These are phyloP conservation scores for Heliconius sara DNA, from an alignment of 2,888 invertebrate genomes.

Conservation along the genomic window DNA sequence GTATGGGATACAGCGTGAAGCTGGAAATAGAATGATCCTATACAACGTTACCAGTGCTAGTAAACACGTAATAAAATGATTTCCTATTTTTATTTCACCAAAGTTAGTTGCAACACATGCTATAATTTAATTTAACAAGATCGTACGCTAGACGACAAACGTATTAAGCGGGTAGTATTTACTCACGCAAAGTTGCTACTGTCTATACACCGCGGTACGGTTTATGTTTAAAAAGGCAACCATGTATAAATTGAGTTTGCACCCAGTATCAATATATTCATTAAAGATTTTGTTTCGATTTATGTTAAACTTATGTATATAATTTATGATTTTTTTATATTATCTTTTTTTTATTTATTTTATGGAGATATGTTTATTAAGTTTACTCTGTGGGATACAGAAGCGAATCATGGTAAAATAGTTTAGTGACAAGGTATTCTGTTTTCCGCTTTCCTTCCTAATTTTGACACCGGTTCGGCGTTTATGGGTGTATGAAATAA, in stretches of 20 bases:
- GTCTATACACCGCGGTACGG: neutral
- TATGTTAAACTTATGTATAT: neutral
- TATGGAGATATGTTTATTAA: too few species aligned
- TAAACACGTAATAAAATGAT: neutral
- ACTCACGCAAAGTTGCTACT: neutral
- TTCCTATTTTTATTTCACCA: neutral
- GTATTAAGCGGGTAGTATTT: conserved; percentile 9
- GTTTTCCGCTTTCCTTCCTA: too few species aligned
- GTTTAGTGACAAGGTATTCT: too few species aligned
- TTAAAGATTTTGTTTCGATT: neutral
- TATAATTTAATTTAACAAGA: conserved; percentile 26
- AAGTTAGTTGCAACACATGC: neutral
- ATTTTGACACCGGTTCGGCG: too few species aligned
- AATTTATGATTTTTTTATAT: neutral
- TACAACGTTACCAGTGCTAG: too few species aligned
- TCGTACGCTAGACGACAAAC: conserved; percentile 11
- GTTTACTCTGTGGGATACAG: too few species aligned
- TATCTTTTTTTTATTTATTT: too few species aligned
- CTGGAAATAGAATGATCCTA: too few species aligned
- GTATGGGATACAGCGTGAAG: too few species aligned
- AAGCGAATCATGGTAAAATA: too few species aligned
- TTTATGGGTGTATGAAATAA: too few species aligned
- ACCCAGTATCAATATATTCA: neutral
- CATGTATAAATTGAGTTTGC: conserved; percentile 2
- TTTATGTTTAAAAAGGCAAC: neutral